Conservation (phyloP, 2,888 invertebrate species). For the Unio pictorum region DNA sequence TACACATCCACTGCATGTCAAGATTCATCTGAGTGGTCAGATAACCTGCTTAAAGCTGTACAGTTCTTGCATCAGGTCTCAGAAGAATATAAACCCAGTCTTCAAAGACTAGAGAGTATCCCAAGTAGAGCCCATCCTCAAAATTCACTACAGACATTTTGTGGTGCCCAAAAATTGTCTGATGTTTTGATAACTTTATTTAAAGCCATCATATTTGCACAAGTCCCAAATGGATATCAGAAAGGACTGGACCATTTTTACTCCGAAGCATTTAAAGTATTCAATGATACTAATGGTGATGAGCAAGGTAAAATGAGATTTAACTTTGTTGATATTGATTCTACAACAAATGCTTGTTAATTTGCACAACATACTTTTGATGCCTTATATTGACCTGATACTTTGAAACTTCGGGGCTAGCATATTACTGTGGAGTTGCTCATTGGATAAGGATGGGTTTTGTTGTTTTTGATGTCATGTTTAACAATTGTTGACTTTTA, state of each 20-base stretch:
- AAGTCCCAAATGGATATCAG: conserved; percentile 52
- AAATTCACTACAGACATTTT: conserved; percentile 30
- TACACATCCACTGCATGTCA: conserved; percentile 27
- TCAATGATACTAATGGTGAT: conserved; percentile 47
- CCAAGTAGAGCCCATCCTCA: conserved; percentile 27
- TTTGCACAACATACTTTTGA: too few relatives aligned
- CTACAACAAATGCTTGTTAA: too few relatives aligned
- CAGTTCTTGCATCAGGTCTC: conserved; percentile 49
- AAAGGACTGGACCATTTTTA: conserved; percentile 61
- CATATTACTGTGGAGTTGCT: too few relatives aligned
- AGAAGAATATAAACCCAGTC: conserved; percentile 46
- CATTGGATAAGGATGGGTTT: too few relatives aligned
- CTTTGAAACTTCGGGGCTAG: too few relatives aligned
- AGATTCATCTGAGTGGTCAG: conserved; percentile 3
- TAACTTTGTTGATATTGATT: background rate
- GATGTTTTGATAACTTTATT: conserved; percentile 46
- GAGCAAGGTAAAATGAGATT: conserved; percentile 32
- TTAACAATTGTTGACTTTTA: too few relatives aligned
- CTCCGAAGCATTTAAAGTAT: conserved; percentile 61
- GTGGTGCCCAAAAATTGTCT: conserved; percentile 30
- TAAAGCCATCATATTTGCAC: conserved; percentile 57
- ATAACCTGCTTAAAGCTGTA: conserved; percentile 40
- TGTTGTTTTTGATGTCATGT: too few relatives aligned
- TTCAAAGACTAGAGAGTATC: conserved; percentile 38
- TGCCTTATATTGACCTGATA: too few relatives aligned